These are phyloP conservation scores for Brachionus koreanus DNA, from an alignment of 1,140 invertebrate genomes.

Conservation along the genomic window DNA sequence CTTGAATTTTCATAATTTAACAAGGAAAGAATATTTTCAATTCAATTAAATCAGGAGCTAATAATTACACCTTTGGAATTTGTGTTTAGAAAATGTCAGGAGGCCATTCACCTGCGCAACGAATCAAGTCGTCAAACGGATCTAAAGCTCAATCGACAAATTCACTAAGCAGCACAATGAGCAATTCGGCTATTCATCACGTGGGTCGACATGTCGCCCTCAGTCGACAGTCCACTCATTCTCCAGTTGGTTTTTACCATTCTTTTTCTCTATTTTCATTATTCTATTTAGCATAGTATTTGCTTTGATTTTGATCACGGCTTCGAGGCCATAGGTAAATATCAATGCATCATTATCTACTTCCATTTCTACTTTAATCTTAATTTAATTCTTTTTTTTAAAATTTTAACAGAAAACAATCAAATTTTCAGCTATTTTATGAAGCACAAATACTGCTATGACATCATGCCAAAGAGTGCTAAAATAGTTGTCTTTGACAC, in stretches of 20 bases:
- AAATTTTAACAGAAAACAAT: background rate
- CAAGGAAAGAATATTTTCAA: background rate
- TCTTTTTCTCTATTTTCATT: background rate
- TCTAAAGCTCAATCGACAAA: background rate
- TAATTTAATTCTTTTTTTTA: background rate
- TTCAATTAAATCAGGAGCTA: background rate
- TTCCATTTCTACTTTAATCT: slow-evolving; percentile 10
- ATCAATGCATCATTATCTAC: background rate
- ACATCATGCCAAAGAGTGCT: slow-evolving; percentile 95
- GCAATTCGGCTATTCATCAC: background rate
- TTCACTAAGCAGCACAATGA: background rate
- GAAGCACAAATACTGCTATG: slow-evolving; percentile 98
- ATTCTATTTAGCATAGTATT: slow-evolving; percentile 40
- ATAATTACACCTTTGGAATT: background rate
- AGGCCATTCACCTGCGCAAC: background rate
- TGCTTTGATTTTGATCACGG: slow-evolving; percentile 40
- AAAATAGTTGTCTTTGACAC: slow-evolving; percentile 99
- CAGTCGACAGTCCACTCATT: slow-evolving; percentile 3
- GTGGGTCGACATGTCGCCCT: background rate
- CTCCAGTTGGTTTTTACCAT: slow-evolving; percentile 26
- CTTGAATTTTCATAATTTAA: background rate
- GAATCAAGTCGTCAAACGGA: background rate
- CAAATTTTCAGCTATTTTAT: slow-evolving; percentile 65
- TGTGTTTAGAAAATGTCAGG: background rate
- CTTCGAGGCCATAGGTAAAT: slow-evolving; percentile 32